Evolutionary conservation across 2,888 invertebrate genomes (phyloP), one percentile per base, ranked within the genome.

Genomic region (Ophraella communa): DNA sequence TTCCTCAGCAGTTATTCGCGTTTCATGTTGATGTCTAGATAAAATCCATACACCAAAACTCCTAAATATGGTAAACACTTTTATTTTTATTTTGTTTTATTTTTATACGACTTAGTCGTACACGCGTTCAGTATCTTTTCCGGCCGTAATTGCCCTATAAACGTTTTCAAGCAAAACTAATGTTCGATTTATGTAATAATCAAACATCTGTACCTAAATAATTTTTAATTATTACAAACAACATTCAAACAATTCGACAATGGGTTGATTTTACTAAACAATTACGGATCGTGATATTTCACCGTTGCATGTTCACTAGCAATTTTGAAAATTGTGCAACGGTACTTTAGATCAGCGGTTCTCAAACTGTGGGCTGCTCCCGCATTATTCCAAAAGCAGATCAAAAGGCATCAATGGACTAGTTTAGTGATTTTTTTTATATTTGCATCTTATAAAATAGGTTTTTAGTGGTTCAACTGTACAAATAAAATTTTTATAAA

Each of bases 101-200:
- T 30, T 30, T 30, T 30, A 10, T 7, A 7, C 11, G 30, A 4
- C 4, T 30, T 30, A n/a, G n/a, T n/a, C n/a, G n/a, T 30, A 39
- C 4, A 17, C 39, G 14, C 17, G 39, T 39, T 17, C 17, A 7
- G 7, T 14, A 14, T n/a, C n/a, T n/a, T n/a, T n/a, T n/a, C n/a
- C n/a, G 7, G 14, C 14, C 17, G n/a, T 27, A 51, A 51, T 23
- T 17, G 49, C 17, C 49, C 49, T 51, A 24, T 23, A 51, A 51
- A 51, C 27, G 24, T 51, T 51, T 24, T 10, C 49, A 51, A 51
- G 49, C 49, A 51, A 51, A 51, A 51, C 49, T 51, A 51, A 51
- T 51, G 49, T 51, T 51, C 17, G 17, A n/a, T 17, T 51, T 51
- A 51, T 51, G 24, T 51, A 51, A 51, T 14, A 27, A 51, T 51